A percentile compares a stretch with the other conserved stretches of the same genome.
These are phyloP conservation scores for Phodopus roborovskii DNA, from an alignment of 2,113 vertebrate species.

Conservation along the genomic window DNA sequence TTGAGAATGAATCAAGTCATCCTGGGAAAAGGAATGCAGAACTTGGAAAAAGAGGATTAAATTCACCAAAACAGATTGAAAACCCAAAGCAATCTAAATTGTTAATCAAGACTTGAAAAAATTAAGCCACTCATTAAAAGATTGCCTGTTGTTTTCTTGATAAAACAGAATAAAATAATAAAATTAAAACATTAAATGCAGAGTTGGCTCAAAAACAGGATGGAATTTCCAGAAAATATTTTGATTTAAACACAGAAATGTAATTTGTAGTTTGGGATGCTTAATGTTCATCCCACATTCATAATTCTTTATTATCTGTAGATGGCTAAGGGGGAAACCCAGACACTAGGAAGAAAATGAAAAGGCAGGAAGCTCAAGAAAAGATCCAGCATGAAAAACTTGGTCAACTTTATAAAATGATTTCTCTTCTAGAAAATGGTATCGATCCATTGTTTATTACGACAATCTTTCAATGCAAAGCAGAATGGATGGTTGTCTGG, in stretches of 20 bases:
- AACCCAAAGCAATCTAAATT: conserved; percentile 69
- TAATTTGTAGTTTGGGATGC: neutral
- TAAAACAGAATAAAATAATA: conserved; percentile 66
- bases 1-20: conserved; percentile 78
- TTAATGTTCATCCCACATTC: conserved; percentile 57
- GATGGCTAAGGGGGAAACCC: conserved; percentile 32
- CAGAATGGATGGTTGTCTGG: neutral
- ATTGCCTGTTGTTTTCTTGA: conserved; percentile 45
- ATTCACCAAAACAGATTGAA: conserved; percentile 71
- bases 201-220: conserved; percentile 36
- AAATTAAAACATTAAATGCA: conserved; percentile 57
- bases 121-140: conserved; percentile 76
- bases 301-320: conserved; percentile 39
- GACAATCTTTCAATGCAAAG: neutral
- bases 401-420: neutral
- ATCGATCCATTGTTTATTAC: conserved; percentile 2
- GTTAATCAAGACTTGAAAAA: conserved; percentile 77
- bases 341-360: conserved; percentile 26
- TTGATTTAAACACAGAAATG: neutral
- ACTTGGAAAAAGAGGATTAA: conserved; percentile 30
- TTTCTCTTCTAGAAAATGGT: neutral
- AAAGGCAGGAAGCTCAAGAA: conserved; percentile 19
- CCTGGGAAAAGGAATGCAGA: conserved; percentile 73
- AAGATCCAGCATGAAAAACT: neutral
- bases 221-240: conserved; percentile 38